phyloP scores from a whole-genome alignment of 2,797 vertebrate genomes.

The Siniperca obscura region DNA sequence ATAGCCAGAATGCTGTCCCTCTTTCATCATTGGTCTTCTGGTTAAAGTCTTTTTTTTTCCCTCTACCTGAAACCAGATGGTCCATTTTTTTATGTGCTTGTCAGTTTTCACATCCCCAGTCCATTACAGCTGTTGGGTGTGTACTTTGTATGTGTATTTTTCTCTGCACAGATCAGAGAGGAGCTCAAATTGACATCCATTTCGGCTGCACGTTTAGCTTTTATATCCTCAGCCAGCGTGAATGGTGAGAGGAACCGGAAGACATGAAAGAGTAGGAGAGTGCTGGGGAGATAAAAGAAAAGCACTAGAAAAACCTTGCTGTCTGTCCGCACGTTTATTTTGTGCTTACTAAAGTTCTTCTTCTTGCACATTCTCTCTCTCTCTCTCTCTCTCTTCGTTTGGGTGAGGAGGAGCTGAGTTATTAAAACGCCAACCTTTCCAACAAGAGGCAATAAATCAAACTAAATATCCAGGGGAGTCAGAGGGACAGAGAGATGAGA shows the following conservation, averaged over 20 bases:
- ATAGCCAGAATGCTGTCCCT: conserved; percentile 2
- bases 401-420: conserved; percentile 85
- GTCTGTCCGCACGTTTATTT: conserved; percentile 81
- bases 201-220: conserved; percentile 75
- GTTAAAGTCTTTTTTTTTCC: conserved; percentile 5
- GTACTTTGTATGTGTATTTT: conserved; percentile 50
- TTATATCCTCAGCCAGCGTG: conserved; percentile 69
- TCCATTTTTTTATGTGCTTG: conserved; percentile 64
- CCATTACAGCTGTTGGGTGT: conserved; percentile 72
- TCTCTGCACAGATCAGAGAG: conserved; percentile 74
- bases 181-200: conserved; percentile 79
- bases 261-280: conserved; percentile 76
- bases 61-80: conserved; percentile 52
- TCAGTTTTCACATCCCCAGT: conserved; percentile 74
- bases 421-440: conserved; percentile 89
- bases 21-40: conserved; percentile 50
- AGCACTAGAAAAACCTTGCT: conserved; percentile 59
- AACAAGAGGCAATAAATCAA: conserved; percentile 89
- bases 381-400: conserved; percentile 69
- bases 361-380: conserved; percentile 64
- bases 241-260: conserved; percentile 66
- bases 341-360: conserved; percentile 85
- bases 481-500: conserved; percentile 30
- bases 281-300: conserved; percentile 71
- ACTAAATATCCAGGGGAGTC: conserved; percentile 82